These are phyloP conservation scores for Polypterus senegalus DNA, from an alignment of 2,113 vertebrate genomes.

Conservation along the genomic window DNA sequence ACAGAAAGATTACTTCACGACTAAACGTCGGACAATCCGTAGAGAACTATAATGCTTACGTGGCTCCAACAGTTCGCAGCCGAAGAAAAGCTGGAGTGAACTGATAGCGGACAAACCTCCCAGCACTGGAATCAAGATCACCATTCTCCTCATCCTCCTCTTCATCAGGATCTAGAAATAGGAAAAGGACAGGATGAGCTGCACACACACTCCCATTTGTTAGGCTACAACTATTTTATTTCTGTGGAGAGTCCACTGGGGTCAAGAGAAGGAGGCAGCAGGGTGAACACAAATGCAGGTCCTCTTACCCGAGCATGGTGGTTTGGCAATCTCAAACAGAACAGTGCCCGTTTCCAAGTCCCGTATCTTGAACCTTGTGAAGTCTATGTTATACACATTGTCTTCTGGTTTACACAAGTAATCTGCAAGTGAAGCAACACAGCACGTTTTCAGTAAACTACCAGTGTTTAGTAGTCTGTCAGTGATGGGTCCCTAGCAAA, in stretches of 20 bases:
- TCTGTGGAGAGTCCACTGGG: too few relatives aligned
- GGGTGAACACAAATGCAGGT: neutral
- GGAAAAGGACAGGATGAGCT: neutral
- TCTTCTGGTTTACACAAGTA: slow-evolving; percentile 92
- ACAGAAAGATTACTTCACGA: too few relatives aligned
- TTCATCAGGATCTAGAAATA: slow-evolving; percentile 56
- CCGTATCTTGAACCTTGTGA: slow-evolving; percentile 94
- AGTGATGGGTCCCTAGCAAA: too few relatives aligned
- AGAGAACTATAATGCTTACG: slow-evolving; percentile 56
- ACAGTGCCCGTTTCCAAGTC: slow-evolving; percentile 88
- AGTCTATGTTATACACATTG: slow-evolving; percentile 89
- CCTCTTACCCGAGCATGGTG: slow-evolving; percentile 63
- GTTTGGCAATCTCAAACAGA: slow-evolving; percentile 95
- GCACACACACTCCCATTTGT: too few relatives aligned
- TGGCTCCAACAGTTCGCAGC: slow-evolving; percentile 85
- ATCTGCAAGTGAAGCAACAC: slow-evolving; percentile 41
- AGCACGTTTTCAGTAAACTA: too few relatives aligned
- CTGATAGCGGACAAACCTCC: slow-evolving; percentile 93
- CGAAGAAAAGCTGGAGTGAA: slow-evolving; percentile 92
- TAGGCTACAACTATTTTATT: too few relatives aligned
- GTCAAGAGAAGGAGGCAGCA: too few relatives aligned
- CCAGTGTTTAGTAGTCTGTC: too few relatives aligned
- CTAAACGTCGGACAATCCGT: neutral
- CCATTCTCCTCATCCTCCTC: slow-evolving; percentile 61
- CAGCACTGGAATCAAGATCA: slow-evolving; percentile 67